Evolutionary conservation across 2,113 vertebrate species (phyloP), one percentile per base, ranked within the genome.

Genomic region (Passer domesticus): DNA sequence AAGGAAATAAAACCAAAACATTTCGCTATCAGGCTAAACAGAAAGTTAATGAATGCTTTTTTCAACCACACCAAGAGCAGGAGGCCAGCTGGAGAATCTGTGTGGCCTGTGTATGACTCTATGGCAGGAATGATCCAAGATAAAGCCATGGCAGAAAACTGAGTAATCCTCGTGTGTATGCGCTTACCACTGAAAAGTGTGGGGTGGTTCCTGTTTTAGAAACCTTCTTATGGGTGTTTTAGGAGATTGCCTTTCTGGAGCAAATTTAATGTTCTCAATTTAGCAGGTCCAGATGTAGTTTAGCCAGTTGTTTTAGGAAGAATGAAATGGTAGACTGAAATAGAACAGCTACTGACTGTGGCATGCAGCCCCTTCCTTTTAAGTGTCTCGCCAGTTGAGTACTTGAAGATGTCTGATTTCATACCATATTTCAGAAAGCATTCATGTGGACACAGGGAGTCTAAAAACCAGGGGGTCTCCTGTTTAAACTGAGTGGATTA

Each of bases 191-290:
- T 80, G 82, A 35, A 69, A 85, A 83, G 58, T 1, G 2, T 27
- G 43, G 28, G 11, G 6, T 81, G 41, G 31, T 73, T 97, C 47
- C 80, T 80, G 7, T 90, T 93, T 83, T 86, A 46, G 35, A 94
- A 69, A 33, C 7, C 13, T 82, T 75, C 49, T 82, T 66, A 12
- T 41, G 37, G 33, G 53, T 80, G 30, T 20, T 33, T 88, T 86
- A 30, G 50, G 50, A 53, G n/a, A 39, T 55, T 90, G 30, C 18
- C 25, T 86, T 88, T 83, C 72, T 92, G 41, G 83, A 92, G 39
- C 15, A 86, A 86, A 92, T 81, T 70, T 19, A 17, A 10, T 47
- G 19, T 86, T 94, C 50, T 44, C 7, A 52, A 3, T 89, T 91
- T 89, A 84, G 41, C 30, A 37, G 39, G 25, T 81, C 31, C 64